phyloP scores from a whole-genome alignment of 2,888 invertebrate genomes.

The Adineta ricciae region DNA sequence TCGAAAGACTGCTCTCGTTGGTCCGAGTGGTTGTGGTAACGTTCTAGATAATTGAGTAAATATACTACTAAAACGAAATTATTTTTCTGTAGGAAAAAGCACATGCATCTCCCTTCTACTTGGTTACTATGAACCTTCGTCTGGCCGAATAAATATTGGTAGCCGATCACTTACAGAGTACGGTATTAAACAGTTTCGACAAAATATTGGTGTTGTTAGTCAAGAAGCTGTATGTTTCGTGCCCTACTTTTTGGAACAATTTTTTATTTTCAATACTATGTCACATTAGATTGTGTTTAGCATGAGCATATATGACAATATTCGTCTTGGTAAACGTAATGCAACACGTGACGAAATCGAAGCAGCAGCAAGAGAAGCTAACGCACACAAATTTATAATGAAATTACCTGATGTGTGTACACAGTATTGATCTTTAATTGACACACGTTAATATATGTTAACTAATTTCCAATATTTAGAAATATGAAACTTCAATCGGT shows the following conservation, averaged over 20 bases:
- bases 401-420: slow-evolving; percentile 20
- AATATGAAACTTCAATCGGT: slow-evolving; percentile 50
- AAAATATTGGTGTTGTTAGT: not conserved
- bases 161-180: not conserved
- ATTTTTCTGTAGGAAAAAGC: slow-evolving; percentile 35
- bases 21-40: slow-evolving; percentile 47
- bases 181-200: not conserved
- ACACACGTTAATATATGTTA: too few species aligned
- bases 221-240: not conserved
- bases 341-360: slow-evolving; percentile 43
- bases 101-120: slow-evolving; percentile 45
- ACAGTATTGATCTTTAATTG: too few species aligned
- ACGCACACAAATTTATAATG: slow-evolving; percentile 50
- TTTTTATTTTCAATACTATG: not conserved
- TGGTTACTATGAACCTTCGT: slow-evolving; percentile 44
- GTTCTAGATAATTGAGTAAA: too few species aligned
- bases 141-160: not conserved
- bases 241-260: not conserved
- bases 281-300: slow-evolving; percentile 56
- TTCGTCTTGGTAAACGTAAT: slow-evolving; percentile 49
- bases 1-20: slow-evolving; percentile 41
- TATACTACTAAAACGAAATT: too few species aligned
- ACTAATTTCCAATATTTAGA: slow-evolving; percentile 38
- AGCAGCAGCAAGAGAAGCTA: slow-evolving; percentile 47
- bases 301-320: slow-evolving; percentile 54